Evolutionary conservation across 2,888 invertebrate species (phyloP), one percentile per base, ranked within the genome.

Genomic region (Hydrotaea cyrtoneurina): DNA sequence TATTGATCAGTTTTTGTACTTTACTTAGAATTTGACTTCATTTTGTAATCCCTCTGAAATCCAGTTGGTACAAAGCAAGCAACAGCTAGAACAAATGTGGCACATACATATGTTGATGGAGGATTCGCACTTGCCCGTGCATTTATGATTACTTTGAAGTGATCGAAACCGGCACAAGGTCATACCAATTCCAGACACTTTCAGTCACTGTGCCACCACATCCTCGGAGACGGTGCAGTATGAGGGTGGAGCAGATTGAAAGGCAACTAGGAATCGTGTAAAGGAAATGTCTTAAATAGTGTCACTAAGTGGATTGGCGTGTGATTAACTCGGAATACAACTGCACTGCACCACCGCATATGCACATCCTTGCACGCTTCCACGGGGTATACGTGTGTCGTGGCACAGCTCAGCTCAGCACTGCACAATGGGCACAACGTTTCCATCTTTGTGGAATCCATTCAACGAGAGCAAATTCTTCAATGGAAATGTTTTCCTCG

Each of bases 301-400:
- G 82, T 85, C 79, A 82, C 82, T 79, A 82, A 82, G 79, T 77
- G 79, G 82, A 85, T 85, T 85, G 82, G 85, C 85, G 74, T 82
- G 80, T 85, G 85, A 85, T 85, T 82, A 85, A 85, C 85, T 80
- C 82, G 77, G 76, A 85, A 82, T 77, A 23, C 69, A 62, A n/a
- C 36, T 62, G 62, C 62, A 36, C 62, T 62, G 57, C 31, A 31
- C 31, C 62, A 15, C n/a, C 31, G 8, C 11, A 31, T 31, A 31
- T 31, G 31, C 31, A 31, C 31, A 4, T 31, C 39, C 39, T 13
- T 13, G 11, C 39, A 8, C 11, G 11, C 39, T 11, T 39, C 7
- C 39, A 62, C 2, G 5, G 26, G n/a, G 15, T 26, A 62, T 31
- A 62, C 31, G 15, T 62, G 62, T 36, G 26, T 15, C 36, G n/a